Evolutionary conservation across 2,113 vertebrate species (phyloP).

Genomic region (Poicephalus gulielmi): DNA sequence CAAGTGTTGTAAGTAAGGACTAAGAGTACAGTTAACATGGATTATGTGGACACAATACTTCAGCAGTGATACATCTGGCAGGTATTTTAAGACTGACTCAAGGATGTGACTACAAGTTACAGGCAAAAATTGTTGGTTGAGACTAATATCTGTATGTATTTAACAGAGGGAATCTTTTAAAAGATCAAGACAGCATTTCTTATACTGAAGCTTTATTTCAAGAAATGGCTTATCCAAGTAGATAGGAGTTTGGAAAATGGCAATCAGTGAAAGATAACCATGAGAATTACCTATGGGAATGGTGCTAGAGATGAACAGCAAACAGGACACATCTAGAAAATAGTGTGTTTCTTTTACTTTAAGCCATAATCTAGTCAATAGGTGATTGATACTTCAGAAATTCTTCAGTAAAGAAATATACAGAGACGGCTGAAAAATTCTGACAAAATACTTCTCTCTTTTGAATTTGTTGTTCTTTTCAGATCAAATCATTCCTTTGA

Average conservation of each 20-base stretch:
- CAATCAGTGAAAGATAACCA: background rate
- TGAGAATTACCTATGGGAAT: background rate
- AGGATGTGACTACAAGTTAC: background rate
- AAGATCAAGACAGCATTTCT: background rate
- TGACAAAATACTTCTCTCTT: background rate
- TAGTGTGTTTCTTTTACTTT: background rate
- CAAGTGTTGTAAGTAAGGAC: background rate
- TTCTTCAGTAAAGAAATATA: background rate
- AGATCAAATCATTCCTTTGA: background rate
- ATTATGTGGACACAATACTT: background rate
- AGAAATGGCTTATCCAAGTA: background rate
- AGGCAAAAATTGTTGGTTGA: background rate
- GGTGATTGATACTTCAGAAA: background rate
- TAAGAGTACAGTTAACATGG: background rate
- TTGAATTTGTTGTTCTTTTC: background rate
- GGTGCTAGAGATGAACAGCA: background rate
- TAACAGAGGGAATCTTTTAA: background rate
- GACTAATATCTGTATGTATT: background rate
- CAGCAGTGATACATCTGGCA: background rate
- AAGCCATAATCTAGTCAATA: background rate
- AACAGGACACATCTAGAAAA: background rate
- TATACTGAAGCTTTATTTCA: background rate
- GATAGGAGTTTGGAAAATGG: background rate
- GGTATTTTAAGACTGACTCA: background rate
- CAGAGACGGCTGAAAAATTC: background rate